Evolutionary conservation across 2,113 vertebrate species (phyloP), one percentile per base, ranked within the genome.

Genomic region (Dipodomys ordii): DNA sequence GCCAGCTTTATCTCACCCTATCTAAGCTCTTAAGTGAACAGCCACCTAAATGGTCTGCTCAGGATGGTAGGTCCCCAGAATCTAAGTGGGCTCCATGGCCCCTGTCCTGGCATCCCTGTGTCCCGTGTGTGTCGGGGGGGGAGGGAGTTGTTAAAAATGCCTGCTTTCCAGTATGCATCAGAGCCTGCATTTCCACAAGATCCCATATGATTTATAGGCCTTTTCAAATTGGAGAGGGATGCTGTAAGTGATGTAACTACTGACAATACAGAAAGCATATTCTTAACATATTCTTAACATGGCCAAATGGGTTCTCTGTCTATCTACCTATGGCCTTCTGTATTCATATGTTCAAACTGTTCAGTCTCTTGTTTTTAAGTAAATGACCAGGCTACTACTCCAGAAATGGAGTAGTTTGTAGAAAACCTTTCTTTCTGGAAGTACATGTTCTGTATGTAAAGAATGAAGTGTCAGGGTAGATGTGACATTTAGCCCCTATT

Each of bases 361-460:
- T 20, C 7, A 30, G 32, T 19, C 19, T 64, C 6, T 20, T 77
- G 20, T 53, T 39, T 35, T 65, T 28, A 64, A n/a, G 89, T 44
- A 95, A 88, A 71, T 68, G 1, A 1, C 71, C 90, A 82, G 28
- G 44, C 39, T 39, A 39, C 39, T 39, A 39, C 39, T 39, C 39
- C 30, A 69, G 81, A n/a, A 74, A n/a, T 16, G 7, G 35, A 80
- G 39, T 44, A 83, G 35, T 2, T n/a, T 18, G 1, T 4, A 6
- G 60, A 23, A 25, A 72, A 30, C 5, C 30, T 9, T 32, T 35
- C 4, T 74, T 76, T 89, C 77, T 0, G 28, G 76, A 76, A 87
- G 77, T 0, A 0, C 35, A 86, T 19, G 0, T 0, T 35, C 53
- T 20, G 13, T 0, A 0, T 65, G 30, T 35, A 74, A 46, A 88